Evolutionary conservation across 2,888 invertebrate genomes (phyloP).

Genomic region (Lithophane socia): DNA sequence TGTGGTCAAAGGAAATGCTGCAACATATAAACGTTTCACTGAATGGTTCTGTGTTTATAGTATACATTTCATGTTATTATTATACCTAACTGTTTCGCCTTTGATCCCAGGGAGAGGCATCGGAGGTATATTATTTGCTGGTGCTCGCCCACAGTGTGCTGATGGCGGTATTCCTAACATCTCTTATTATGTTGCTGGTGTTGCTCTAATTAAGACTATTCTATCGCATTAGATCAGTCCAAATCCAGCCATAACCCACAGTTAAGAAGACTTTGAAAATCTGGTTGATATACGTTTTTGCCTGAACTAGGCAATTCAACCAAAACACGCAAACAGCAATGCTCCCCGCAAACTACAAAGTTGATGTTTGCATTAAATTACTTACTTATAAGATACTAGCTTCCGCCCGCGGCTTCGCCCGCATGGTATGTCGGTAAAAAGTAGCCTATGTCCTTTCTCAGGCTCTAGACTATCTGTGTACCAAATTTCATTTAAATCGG

Average conservation of each 20-base stretch:
- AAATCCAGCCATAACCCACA: not conserved
- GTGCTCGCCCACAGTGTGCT: conserved; percentile 16
- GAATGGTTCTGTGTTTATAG: conserved; percentile 31
- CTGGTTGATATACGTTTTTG: not conserved
- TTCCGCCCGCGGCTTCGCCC: too few species aligned
- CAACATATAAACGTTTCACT: conserved; percentile 49
- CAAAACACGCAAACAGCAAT: not conserved
- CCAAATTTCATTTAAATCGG: too few species aligned
- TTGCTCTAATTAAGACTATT: conserved; percentile 17
- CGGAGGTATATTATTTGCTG: conserved; percentile 42
- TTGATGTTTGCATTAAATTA: not conserved
- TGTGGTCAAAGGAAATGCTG: conserved; percentile 54
- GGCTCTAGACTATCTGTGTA: too few species aligned
- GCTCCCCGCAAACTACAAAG: not conserved
- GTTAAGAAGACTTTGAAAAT: not conserved
- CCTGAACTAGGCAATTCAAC: not conserved
- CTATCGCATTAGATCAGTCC: not conserved
- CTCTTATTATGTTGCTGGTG: conserved; percentile 15
- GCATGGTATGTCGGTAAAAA: too few species aligned
- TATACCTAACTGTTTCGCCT: conserved; percentile 23
- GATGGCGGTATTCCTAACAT: conserved; percentile 1
- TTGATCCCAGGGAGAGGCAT: conserved; percentile 37
- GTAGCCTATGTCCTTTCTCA: too few species aligned
- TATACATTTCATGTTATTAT: conserved; percentile 38
- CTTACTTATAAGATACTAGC: not conserved